A percentile compares a stretch with the other conserved stretches of the same genome.
Conservation (phyloP, 2,797 vertebrate genomes). For the Tangara arthus region DNA sequence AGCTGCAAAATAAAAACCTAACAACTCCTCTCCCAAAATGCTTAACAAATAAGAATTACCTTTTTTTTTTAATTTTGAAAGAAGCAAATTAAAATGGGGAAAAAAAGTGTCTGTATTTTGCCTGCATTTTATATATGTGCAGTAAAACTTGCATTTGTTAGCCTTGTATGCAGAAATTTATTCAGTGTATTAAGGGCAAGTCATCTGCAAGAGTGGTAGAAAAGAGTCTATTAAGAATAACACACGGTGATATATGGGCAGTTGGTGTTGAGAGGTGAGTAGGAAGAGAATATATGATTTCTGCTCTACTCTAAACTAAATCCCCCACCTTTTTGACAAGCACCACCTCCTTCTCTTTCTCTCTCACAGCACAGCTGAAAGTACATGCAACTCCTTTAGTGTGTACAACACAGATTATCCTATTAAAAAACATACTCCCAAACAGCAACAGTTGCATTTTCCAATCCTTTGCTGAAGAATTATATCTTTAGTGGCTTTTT, state of each 20-base stretch:
- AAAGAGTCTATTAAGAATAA: slow-evolving; percentile 19
- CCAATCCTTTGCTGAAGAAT: not conserved
- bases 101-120: not conserved
- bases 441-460: not conserved
- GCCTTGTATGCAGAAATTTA: not conserved
- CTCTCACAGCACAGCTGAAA: not conserved
- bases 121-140: not conserved
- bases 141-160: not conserved
- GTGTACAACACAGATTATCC: not conserved
- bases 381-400: not conserved
- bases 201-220: not conserved
- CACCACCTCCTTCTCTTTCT: slow-evolving; percentile 22
- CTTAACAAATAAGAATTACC: not conserved
- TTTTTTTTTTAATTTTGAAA: not conserved
- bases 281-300: slow-evolving; percentile 38
- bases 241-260: not conserved
- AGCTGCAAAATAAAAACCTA: slow-evolving; percentile 32
- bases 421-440: not conserved
- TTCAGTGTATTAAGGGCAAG: not conserved
- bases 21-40: not conserved
- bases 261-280: slow-evolving; percentile 51
- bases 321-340: slow-evolving; percentile 44
- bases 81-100: not conserved
- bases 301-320: slow-evolving; percentile 25
- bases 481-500: not conserved